Conservation (phyloP, 2,113 vertebrate species). For the Chamaea fasciata region DNA sequence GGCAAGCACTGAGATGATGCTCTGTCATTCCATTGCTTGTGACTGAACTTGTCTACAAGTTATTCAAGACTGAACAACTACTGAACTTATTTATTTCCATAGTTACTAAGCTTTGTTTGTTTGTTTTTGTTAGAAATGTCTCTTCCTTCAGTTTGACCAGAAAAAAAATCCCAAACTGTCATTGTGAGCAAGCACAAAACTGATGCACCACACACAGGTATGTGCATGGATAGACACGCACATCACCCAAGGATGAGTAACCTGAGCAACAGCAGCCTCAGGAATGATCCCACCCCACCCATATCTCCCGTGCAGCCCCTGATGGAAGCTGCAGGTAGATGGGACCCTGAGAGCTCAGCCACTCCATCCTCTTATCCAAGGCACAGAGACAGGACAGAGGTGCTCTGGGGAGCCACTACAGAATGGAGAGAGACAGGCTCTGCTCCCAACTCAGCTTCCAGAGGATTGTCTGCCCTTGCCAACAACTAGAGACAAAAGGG, state of each 20-base stretch:
- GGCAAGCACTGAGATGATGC: neutral
- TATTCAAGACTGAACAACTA: neutral
- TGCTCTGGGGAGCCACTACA: fast-evolving
- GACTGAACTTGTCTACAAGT: neutral
- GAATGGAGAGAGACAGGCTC: neutral
- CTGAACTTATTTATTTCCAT: neutral
- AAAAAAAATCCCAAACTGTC: neutral
- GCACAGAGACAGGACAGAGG: neutral
- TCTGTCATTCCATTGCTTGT: too few species aligned
- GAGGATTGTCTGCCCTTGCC: neutral
- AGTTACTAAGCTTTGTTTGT: neutral
- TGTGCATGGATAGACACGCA: neutral
- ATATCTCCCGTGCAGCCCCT: neutral
- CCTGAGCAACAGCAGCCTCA: neutral
- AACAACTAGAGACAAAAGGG: neutral
- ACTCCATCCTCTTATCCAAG: neutral
- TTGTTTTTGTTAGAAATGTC: neutral
- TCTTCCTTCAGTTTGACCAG: neutral
- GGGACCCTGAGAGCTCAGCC: neutral
- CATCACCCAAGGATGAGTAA: neutral
- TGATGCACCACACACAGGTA: fast-evolving
- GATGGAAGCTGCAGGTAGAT: neutral
- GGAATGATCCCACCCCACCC: too few species aligned
- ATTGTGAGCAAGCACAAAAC: neutral
- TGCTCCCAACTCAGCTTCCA: neutral